Conservation (phyloP, 2,888 invertebrate genomes). For the Caenorhabditis sp. region DNA sequence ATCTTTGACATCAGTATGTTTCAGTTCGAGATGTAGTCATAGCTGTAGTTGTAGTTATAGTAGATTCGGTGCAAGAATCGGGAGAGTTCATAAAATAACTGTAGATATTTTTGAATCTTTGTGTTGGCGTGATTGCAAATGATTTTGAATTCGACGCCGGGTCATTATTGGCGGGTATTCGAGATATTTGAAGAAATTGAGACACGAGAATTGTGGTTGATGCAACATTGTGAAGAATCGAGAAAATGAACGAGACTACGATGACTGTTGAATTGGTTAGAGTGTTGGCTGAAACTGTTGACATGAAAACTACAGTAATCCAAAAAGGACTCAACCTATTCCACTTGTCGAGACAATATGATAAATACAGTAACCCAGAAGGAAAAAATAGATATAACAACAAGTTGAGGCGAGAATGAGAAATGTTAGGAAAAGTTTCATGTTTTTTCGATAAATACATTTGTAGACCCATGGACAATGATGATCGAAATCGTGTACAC, state of each 20-base stretch:
- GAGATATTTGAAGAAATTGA: background rate
- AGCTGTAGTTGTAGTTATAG: background rate
- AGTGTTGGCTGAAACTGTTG: background rate
- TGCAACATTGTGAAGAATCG: background rate
- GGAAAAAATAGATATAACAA: conserved; percentile 24
- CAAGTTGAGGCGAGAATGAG: conserved; percentile 36
- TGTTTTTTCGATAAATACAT: conserved; percentile 48
- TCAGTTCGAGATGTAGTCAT: background rate
- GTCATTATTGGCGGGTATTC: background rate
- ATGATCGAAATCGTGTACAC: conserved; percentile 55
- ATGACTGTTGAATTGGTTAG: background rate
- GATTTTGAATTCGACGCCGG: background rate
- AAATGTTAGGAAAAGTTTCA: conserved; percentile 46
- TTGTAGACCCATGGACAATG: conserved; percentile 58
- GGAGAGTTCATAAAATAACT: background rate
- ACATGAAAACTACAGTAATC: background rate
- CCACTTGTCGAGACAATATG: background rate
- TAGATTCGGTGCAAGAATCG: background rate
- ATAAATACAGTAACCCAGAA: conserved; percentile 9
- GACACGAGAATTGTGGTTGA: background rate
- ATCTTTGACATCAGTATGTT: background rate
- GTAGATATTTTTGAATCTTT: background rate
- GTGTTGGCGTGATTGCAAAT: too few species aligned
- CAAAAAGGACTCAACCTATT: too few species aligned
- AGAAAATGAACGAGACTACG: background rate